Conservation (phyloP, 2,797 vertebrate genomes). For the Chrysocyon brachyurus region DNA sequence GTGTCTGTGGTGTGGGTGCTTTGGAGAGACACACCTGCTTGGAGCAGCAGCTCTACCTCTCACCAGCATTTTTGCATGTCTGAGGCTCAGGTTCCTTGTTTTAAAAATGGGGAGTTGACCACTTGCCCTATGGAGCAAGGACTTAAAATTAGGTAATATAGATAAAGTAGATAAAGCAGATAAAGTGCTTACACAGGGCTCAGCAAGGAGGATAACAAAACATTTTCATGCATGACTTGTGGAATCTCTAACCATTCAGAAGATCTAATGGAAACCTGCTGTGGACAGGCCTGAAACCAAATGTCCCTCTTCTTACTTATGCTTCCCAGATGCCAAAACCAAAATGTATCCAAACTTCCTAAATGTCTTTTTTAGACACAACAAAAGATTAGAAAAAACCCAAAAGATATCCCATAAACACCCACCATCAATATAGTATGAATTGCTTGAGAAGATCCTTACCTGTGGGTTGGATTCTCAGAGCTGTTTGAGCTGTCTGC, state of each 20-base stretch:
- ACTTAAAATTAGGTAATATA: not conserved
- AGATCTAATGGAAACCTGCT: not conserved
- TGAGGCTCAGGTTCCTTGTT: not conserved
- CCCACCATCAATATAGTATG: not conserved
- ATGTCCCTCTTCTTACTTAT: not conserved
- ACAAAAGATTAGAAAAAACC: not conserved
- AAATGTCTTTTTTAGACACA: slow-evolving; percentile 14
- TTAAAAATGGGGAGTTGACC: not conserved
- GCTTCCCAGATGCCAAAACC: not conserved
- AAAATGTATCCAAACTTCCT: not conserved
- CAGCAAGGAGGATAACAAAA: not conserved
- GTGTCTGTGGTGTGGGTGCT: not conserved
- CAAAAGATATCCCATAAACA: not conserved
- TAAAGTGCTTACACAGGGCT: not conserved
- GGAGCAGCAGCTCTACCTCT: not conserved
- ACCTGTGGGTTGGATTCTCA: slow-evolving; percentile 87
- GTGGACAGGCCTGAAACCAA: not conserved
- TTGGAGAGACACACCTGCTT: not conserved
- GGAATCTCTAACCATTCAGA: not conserved
- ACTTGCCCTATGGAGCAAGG: not conserved
- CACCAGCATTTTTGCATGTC: not conserved
- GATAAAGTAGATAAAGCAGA: not conserved
- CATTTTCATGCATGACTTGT: not conserved
- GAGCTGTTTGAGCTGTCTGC: slow-evolving; percentile 65
- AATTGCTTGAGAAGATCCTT: slow-evolving; percentile 75